Percentiles rank a stretch among this genome's conserved stretches.
These are phyloP conservation scores for Ramphastos sulfuratus DNA, from an alignment of 2,113 vertebrate genomes.

Conservation along the genomic window DNA sequence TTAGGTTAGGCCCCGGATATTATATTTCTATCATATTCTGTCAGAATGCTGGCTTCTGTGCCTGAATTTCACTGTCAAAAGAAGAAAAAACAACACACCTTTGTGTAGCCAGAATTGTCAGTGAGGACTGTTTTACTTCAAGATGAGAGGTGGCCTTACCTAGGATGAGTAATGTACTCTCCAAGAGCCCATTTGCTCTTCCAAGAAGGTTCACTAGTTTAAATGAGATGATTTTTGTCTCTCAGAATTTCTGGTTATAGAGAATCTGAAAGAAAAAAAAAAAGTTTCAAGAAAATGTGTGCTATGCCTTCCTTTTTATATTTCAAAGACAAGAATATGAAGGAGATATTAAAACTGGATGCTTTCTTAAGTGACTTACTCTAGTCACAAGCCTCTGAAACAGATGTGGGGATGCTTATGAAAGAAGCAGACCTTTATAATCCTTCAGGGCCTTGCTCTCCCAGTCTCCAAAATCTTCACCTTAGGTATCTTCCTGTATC, in stretches of 20 bases:
- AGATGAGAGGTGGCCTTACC: neutral
- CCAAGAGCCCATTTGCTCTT: neutral
- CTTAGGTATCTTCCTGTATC: neutral
- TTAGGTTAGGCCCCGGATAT: slow-evolving; percentile 8
- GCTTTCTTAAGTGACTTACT: neutral
- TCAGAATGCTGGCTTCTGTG: neutral
- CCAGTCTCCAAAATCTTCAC: neutral
- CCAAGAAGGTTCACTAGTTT: neutral
- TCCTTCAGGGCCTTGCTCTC: neutral
- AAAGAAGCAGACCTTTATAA: neutral
- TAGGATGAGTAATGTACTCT: neutral
- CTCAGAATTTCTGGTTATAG: neutral
- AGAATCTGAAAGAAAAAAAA: neutral
- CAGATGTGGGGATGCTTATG: neutral
- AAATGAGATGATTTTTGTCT: neutral
- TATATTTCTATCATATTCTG: slow-evolving; percentile 31
- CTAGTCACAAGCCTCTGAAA: neutral
- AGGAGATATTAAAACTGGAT: neutral
- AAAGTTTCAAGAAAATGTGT: neutral
- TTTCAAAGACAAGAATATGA: neutral
- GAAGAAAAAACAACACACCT: neutral
- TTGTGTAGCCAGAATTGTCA: neutral
- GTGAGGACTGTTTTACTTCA: neutral
- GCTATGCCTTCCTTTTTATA: neutral
- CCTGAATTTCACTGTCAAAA: neutral